phyloP scores from a whole-genome alignment of 2,113 vertebrate genomes.

The Bambusicola thoracicus region DNA sequence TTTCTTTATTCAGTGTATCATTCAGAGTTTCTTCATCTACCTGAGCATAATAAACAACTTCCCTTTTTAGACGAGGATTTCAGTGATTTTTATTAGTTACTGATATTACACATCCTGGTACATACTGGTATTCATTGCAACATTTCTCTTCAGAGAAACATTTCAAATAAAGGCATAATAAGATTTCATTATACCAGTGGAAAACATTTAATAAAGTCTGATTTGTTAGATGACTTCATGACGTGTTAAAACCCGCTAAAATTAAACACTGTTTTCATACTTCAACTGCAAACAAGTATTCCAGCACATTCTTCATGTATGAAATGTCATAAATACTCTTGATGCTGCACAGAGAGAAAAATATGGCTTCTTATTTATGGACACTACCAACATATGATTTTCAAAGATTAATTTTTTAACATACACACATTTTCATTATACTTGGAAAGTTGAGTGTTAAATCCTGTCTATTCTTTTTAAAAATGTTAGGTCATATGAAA shows the following conservation, averaged over 20 bases:
- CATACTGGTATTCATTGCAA: background rate
- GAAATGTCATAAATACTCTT: background rate
- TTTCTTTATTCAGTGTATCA: background rate
- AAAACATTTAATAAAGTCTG: background rate
- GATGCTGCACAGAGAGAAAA: background rate
- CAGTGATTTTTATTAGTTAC: background rate
- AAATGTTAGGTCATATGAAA: background rate
- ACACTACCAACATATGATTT: background rate
- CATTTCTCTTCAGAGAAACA: background rate
- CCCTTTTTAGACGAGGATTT: conserved; percentile 14
- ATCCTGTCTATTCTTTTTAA: background rate
- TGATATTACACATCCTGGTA: background rate
- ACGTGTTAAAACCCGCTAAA: background rate
- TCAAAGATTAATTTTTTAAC: background rate
- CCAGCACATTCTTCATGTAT: background rate
- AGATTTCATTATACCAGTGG: background rate
- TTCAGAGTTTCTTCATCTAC: background rate
- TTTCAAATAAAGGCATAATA: background rate
- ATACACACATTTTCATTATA: background rate
- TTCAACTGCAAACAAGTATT: background rate
- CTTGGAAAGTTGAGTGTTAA: background rate
- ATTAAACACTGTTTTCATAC: background rate
- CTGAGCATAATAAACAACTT: background rate
- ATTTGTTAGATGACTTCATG: background rate
- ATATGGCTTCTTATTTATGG: background rate